A percentile compares a stretch with the other conserved stretches of the same genome.
phyloP scores from a whole-genome alignment of 92 coral and sea anemone genomes.

The Porites rus region DNA sequence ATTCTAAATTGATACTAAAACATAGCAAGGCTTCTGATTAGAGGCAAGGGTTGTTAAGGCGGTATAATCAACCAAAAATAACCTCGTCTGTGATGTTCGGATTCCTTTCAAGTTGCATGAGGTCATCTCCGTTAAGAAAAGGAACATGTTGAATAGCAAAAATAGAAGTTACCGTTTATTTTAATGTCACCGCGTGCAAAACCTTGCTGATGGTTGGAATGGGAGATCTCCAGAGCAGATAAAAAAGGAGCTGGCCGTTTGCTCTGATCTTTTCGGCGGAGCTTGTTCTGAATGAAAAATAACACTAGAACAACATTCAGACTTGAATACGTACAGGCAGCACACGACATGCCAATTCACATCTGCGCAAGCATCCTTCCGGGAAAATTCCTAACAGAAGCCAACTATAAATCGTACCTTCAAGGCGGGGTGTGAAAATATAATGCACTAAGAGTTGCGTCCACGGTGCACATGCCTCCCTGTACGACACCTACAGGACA shows the following conservation, averaged over 20 bases:
- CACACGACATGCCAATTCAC: no score
- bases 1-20: not conserved
- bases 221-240: not conserved
- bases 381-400: no score
- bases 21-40: not conserved
- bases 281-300: no score
- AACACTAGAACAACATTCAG: no score
- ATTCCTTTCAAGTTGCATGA: conserved; percentile 29
- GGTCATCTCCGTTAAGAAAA: conserved; percentile 12
- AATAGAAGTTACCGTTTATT: not conserved
- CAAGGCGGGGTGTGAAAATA: no score
- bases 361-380: no score
- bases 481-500: no score
- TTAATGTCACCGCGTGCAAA: not conserved
- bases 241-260: not conserved
- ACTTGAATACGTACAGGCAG: no score
- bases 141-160: not conserved
- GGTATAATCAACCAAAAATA: not conserved
- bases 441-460: no score
- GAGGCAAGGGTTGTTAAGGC: not conserved
- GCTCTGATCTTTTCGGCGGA: not conserved
- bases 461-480: no score
- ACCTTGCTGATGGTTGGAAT: not conserved
- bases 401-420: no score
- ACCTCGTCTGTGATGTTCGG: conserved; percentile 1